Evolutionary conservation across 2,797 vertebrate genomes (phyloP).

Genomic region (Emydoidea blandingii): DNA sequence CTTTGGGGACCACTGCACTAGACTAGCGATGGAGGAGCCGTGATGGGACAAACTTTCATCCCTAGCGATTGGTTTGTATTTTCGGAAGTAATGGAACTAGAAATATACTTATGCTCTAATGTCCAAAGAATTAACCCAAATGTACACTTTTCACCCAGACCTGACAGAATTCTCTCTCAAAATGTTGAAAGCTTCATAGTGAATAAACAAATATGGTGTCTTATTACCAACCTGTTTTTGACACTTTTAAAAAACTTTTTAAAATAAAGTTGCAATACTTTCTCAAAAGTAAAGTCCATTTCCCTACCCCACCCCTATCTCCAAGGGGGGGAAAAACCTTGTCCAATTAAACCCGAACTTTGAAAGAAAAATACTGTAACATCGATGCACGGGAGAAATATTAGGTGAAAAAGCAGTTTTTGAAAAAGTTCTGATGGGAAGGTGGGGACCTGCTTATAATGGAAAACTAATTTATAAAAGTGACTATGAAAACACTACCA

Average conservation of each 20-base stretch:
- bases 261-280: neutral
- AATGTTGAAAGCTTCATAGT: neutral
- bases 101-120: constrained; percentile 35
- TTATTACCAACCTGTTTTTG: neutral
- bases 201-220: neutral
- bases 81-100: neutral
- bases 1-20: neutral
- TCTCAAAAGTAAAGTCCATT: constrained; percentile 5
- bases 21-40: neutral
- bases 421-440: neutral
- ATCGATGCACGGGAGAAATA: neutral
- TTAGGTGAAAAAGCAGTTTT: neutral
- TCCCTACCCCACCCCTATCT: neutral
- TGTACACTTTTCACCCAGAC: fast-evolving
- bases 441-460: fast-evolving
- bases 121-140: neutral
- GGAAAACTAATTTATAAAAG: neutral
- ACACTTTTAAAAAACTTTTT: neutral
- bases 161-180: neutral
- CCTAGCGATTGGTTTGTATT: neutral
- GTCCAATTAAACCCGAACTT: fast-evolving
- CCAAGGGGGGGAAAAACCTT: neutral
- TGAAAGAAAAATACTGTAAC: neutral
- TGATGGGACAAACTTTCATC: neutral
- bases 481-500: neutral